These are phyloP conservation scores for Mesocentrotus franciscanus DNA, from an alignment of 53 echinoderm and acorn worm genomes.

Conservation along the genomic window DNA sequence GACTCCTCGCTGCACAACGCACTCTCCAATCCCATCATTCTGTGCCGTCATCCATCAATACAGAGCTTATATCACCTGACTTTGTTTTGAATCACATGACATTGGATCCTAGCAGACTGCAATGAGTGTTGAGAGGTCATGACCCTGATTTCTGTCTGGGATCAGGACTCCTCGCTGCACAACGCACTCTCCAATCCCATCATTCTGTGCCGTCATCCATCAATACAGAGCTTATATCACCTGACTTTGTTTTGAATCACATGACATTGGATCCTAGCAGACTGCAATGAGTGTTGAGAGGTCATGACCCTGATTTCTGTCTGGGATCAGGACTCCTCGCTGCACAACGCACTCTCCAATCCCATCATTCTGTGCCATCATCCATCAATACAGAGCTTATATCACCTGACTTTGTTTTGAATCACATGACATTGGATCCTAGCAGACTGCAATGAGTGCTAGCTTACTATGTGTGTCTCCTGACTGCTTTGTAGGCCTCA, in stretches of 20 bases:
- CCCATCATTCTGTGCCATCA: constrained; percentile 67
- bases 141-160: constrained; percentile 74
- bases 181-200: constrained; percentile 66
- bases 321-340: constrained; percentile 77
- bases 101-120: constrained; percentile 72
- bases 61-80: constrained; percentile 63
- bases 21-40: constrained; percentile 71
- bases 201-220: constrained; percentile 74
- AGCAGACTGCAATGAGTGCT: constrained; percentile 70
- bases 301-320: constrained; percentile 70
- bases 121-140: constrained; percentile 66
- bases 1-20: constrained; percentile 76
- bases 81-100: constrained; percentile 63
- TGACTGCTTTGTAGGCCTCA: too few relatives aligned
- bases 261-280: constrained; percentile 71
- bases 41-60: constrained; percentile 68
- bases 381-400: constrained; percentile 52
- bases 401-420: constrained; percentile 47
- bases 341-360: constrained; percentile 69
- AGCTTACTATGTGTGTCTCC: too few relatives aligned
- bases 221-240: constrained; percentile 54
- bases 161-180: constrained; percentile 79
- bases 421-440: constrained; percentile 67
- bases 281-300: constrained; percentile 69
- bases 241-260: constrained; percentile 61